Base-by-base conservation (phyloP, 2,888 invertebrate species). In the Drepanosiphum platanoidis region DNA sequence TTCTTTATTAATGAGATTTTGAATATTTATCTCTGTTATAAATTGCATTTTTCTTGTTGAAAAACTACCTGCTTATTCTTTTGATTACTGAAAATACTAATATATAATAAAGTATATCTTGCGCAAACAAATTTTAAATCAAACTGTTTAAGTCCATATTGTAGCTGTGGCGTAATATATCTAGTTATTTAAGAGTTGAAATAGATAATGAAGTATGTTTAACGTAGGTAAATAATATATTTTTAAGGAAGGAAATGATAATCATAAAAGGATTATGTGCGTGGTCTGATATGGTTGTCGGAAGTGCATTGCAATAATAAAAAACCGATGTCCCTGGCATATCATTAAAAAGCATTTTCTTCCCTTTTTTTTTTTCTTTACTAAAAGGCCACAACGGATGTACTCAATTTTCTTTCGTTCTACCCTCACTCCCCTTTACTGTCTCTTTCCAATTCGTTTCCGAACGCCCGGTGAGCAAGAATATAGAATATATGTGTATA, bases 311-410 rank as follows among this genome's bases (percentile, higher is more conserved):
- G 30, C 36, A 77, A 84, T 77, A 84, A 84, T 77, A 84, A 70
- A n/a, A 83, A 84, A 84, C 77, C 39, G 58, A 77, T 84, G 75
- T 77, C 77, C 77, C 68, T 58, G 58, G 68, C 3, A 84, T 77
- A 84, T 84, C 68, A 84, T 84, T 84, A 84, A 68, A 77, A 84
- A 84, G 8, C 30, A 58, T 84, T 84, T 68, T 84, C 18, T 74
- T 64, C 52, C 18, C 58, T 72, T 72, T 74, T 64, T 81, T 9
- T 64, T 32, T 72, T 42, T 74, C 32, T 83, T 52, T 77, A 0
- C 39, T 68, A 68, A 84, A 84, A 84, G 70, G 52, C 68, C n/a
- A 68, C 84, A 84, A 84, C 77, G 84, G 75, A 84, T 77, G 84
- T 84, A 84, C 75, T 77, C 77, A 77, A 84, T 84, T 84, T 84